Evolutionary conservation across 37 sponge, comb jelly and placozoan species (phyloP).

Genomic region (Aplysina aerophoba): DNA sequence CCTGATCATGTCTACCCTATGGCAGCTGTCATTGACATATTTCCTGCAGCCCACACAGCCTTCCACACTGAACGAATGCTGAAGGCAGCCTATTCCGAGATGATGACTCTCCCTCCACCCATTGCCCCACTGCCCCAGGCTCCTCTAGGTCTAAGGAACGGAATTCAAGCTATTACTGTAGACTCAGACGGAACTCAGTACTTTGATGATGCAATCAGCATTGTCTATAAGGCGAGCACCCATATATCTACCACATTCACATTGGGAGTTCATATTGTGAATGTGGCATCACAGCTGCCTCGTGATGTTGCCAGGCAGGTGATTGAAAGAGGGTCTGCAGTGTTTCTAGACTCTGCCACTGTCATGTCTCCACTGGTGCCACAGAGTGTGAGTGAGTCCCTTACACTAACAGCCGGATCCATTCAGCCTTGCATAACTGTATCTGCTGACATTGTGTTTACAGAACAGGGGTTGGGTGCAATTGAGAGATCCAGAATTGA

Average conservation of each 20-base stretch:
- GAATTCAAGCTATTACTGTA: not conserved
- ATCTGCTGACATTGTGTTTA: too few relatives aligned
- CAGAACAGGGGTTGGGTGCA: too few relatives aligned
- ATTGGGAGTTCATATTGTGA: not conserved
- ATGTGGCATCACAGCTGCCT: constrained; percentile 8
- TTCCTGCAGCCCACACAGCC: constrained; percentile 36
- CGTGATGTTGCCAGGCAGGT: not conserved
- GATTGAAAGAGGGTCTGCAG: not conserved
- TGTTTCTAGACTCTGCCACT: not conserved
- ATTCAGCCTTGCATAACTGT: not conserved
- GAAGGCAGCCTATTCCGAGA: constrained; percentile 4
- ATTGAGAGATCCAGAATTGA: not conserved
- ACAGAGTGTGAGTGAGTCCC: not conserved
- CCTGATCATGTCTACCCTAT: constrained; percentile 44
- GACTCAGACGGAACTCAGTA: not conserved
- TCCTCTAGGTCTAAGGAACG: not conserved
- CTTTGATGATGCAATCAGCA: not conserved
- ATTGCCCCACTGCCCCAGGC: not conserved
- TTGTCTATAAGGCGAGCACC: not conserved
- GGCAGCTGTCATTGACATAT: constrained; percentile 47
- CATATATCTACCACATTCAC: not conserved
- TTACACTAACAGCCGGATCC: not conserved
- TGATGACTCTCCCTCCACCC: not conserved
- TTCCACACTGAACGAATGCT: constrained; percentile 53
- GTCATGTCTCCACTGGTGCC: not conserved